Conservation (phyloP, 2,888 invertebrate genomes). For the Coleophora flavipennella region DNA sequence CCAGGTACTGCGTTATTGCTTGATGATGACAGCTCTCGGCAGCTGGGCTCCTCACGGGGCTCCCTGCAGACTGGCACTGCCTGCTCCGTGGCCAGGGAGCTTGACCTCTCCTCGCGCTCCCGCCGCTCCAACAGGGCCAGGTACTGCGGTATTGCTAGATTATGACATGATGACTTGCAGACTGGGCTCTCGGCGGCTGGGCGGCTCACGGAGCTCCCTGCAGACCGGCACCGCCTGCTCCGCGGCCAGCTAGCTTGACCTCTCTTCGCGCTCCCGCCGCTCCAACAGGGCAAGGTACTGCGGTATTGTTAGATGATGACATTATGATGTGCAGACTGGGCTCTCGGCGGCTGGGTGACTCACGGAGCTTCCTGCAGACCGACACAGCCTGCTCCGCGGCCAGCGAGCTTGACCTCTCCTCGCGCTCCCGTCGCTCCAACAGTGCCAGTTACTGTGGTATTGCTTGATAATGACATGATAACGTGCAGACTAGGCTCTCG, state of each 20-base stretch:
- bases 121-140: conserved; percentile 75
- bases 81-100: conserved; percentile 79
- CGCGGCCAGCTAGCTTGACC: conserved; percentile 83
- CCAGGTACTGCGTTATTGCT: conserved; percentile 37
- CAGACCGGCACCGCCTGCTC: conserved; percentile 74
- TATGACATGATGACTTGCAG: conserved; percentile 39
- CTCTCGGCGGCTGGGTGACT: conserved; percentile 74
- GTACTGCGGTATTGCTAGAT: conserved; percentile 21
- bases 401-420: conserved; percentile 84
- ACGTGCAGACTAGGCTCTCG: conserved; percentile 81
- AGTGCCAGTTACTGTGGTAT: conserved; percentile 53
- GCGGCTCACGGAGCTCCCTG: conserved; percentile 68
- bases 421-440: conserved; percentile 78
- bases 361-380: conserved; percentile 68
- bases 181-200: conserved; percentile 79
- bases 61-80: conserved; percentile 59
- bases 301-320: conserved; percentile 72
- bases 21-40: conserved; percentile 61
- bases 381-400: conserved; percentile 76
- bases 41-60: conserved; percentile 40
- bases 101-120: conserved; percentile 82
- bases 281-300: conserved; percentile 74
- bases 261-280: conserved; percentile 79
- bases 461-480: too few species aligned
- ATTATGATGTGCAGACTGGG: conserved; percentile 87